These are phyloP conservation scores for Macaca nemestrina DNA, from an alignment of 2,113 vertebrate species.

Conservation along the genomic window DNA sequence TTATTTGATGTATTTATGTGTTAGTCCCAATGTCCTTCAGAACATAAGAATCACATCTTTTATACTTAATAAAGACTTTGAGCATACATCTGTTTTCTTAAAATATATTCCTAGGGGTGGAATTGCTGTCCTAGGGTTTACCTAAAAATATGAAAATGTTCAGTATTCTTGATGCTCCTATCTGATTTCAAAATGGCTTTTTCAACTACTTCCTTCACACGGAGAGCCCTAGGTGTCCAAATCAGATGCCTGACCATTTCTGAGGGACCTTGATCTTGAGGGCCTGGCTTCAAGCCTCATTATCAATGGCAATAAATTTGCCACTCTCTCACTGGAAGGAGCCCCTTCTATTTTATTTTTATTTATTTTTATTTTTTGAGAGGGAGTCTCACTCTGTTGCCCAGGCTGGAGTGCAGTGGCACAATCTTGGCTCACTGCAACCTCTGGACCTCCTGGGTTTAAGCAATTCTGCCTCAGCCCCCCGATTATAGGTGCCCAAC, in stretches of 20 bases:
- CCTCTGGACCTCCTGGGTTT: no score
- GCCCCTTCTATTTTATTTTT: not conserved
- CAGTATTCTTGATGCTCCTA: not conserved
- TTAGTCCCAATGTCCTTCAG: slow-evolving; percentile 43
- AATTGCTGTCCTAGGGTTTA: not conserved
- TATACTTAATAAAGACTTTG: not conserved
- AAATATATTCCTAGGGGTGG: not conserved
- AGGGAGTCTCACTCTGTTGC: no score
- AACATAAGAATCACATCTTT: slow-evolving; percentile 31
- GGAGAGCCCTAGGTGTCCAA: not conserved
- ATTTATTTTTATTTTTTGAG: no score
- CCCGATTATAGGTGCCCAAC: no score
- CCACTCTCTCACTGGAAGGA: not conserved
- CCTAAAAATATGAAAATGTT: slow-evolving; percentile 17
- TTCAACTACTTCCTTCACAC: not conserved
- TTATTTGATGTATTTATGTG: slow-evolving; percentile 31
- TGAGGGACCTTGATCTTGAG: not conserved
- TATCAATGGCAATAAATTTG: not conserved
- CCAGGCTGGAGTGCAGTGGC: no score
- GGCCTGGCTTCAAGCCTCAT: not conserved
- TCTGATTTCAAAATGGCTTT: slow-evolving; percentile 29
- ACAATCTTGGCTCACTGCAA: no score
- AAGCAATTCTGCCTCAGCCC: no score
- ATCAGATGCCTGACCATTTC: not conserved
- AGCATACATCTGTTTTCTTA: not conserved